Evolutionary conservation across 2,888 invertebrate genomes (phyloP).

Genomic region (Schizotus pectinicornis): DNA sequence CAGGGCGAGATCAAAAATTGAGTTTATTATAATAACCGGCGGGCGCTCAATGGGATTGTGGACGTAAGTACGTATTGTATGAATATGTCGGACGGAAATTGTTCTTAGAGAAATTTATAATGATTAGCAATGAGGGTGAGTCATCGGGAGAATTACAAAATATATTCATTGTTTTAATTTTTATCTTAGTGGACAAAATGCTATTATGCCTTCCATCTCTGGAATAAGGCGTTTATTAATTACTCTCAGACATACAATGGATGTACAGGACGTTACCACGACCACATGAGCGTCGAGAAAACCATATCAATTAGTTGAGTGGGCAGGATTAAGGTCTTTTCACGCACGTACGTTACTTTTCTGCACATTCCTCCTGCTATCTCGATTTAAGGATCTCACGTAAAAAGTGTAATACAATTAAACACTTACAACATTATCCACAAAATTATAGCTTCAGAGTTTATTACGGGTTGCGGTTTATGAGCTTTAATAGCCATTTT

Average conservation of each 20-base stretch:
- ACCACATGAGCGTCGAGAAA: slow-evolving; percentile 19
- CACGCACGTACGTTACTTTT: no score
- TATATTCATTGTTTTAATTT: slow-evolving; percentile 6
- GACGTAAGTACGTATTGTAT: background rate
- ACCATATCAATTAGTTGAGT: slow-evolving; percentile 26
- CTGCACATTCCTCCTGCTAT: no score
- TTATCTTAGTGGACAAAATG: slow-evolving; percentile 4
- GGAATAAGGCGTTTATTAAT: slow-evolving; percentile 11
- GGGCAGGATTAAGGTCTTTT: slow-evolving; percentile 1
- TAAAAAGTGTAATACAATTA: slow-evolving; percentile 4
- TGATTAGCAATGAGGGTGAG: slow-evolving; percentile 6
- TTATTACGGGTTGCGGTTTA: slow-evolving; percentile 15
- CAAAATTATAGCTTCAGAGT: slow-evolving; percentile 11
- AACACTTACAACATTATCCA: slow-evolving; percentile 4
- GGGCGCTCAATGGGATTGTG: background rate
- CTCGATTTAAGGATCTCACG: background rate
- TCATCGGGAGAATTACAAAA: slow-evolving; percentile 7
- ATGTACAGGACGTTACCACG: slow-evolving; percentile 3
- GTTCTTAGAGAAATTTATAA: slow-evolving; percentile 9
- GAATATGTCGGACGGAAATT: slow-evolving; percentile 3
- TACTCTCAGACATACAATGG: slow-evolving; percentile 6
- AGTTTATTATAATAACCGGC: slow-evolving; percentile 1
- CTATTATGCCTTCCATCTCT: slow-evolving; percentile 6
- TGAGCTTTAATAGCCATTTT: slow-evolving; percentile 16
- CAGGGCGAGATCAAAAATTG: background rate